A percentile compares a stretch with the other conserved stretches of the same genome.
These are phyloP conservation scores for Henricia sp. DNA, from an alignment of 53 echinoderm and acorn worm species.

Conservation along the genomic window DNA sequence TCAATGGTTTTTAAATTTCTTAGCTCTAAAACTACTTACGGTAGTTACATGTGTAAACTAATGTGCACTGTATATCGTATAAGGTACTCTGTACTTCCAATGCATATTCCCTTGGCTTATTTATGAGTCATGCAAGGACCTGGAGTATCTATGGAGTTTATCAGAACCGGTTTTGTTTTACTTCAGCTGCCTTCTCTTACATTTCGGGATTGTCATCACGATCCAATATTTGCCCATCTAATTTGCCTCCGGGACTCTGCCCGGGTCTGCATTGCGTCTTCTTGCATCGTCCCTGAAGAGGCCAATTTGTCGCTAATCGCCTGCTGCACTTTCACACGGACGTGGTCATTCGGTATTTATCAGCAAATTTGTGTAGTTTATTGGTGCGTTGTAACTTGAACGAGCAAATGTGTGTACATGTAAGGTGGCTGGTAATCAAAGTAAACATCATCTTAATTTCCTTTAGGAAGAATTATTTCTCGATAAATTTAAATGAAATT, in stretches of 20 bases:
- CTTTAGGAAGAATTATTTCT: too few relatives aligned
- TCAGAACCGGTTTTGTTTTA: too few relatives aligned
- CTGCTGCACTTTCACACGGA: conserved; percentile 32
- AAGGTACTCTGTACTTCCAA: background rate
- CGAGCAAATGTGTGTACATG: too few relatives aligned
- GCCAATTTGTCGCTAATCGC: conserved; percentile 61
- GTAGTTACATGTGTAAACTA: background rate
- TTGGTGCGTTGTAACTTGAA: too few relatives aligned
- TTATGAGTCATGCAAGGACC: background rate
- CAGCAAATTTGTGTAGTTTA: conserved; percentile 6
- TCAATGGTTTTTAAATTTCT: too few relatives aligned
- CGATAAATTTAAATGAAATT: too few relatives aligned
- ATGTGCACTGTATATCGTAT: background rate
- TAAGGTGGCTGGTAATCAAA: too few relatives aligned
- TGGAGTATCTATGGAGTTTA: too few relatives aligned
- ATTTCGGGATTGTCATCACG: background rate
- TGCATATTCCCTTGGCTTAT: background rate
- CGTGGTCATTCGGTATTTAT: conserved; percentile 23
- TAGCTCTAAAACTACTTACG: too few relatives aligned
- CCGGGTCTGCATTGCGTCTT: background rate
- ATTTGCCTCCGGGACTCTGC: conserved; percentile 6
- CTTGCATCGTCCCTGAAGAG: background rate
- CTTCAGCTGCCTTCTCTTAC: background rate
- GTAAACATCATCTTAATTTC: too few relatives aligned
- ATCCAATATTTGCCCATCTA: conserved; percentile 20